phyloP scores from a whole-genome alignment of 2,797 vertebrate species.

The Lophius americanus region DNA sequence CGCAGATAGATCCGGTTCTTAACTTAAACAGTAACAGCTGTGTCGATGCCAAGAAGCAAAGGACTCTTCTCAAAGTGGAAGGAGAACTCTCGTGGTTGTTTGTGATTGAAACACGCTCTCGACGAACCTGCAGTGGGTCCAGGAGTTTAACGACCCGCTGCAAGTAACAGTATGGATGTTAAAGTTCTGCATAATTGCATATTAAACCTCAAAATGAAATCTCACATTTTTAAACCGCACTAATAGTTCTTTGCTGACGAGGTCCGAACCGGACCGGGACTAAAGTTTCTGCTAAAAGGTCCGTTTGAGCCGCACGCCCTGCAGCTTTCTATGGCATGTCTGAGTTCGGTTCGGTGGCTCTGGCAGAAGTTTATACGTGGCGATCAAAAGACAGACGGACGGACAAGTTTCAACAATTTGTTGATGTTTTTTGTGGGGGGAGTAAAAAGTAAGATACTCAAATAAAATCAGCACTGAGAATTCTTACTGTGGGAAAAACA shows the following conservation, averaged over 20 bases:
- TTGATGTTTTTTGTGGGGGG: background rate
- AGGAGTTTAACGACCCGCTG: conserved; percentile 19
- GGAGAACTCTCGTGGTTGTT: conserved; percentile 23
- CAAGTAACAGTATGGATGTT: background rate
- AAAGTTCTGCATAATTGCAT: background rate
- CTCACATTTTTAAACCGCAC: background rate
- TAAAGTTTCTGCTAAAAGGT: background rate
- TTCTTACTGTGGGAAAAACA: background rate
- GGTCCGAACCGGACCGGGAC: background rate
- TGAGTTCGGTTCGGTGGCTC: too few relatives aligned
- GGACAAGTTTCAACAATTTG: conserved; percentile 22
- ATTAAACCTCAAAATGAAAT: background rate
- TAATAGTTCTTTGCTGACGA: background rate
- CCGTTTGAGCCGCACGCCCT: background rate
- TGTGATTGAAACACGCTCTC: conserved; percentile 11
- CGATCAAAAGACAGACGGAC: conserved; percentile 10
- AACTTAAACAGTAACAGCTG: conserved; percentile 14
- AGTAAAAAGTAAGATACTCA: background rate
- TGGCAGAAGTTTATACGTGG: background rate
- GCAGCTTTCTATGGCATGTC: background rate
- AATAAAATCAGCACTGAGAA: conserved; percentile 10
- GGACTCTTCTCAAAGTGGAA: conserved; percentile 11
- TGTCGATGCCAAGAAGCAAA: conserved; percentile 14
- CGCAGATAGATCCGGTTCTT: background rate
- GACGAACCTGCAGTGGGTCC: background rate